A percentile compares a stretch with the other conserved stretches of the same genome.
These are phyloP conservation scores for Amyelois transitella DNA, from an alignment of 1,140 invertebrate genomes.

Conservation along the genomic window DNA sequence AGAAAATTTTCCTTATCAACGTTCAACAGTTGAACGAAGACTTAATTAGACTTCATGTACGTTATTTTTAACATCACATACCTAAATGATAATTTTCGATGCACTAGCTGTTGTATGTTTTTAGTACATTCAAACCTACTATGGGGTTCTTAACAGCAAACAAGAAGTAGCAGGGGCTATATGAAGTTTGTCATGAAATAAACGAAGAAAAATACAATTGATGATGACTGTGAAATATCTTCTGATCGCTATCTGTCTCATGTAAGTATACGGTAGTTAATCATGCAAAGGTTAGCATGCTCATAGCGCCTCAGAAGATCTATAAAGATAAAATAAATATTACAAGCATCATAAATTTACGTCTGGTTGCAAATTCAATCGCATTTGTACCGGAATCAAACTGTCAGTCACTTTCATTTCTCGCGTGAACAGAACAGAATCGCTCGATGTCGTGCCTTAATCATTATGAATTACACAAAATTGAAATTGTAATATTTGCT, in stretches of 20 bases:
- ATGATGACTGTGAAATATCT: not conserved
- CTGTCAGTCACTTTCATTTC: constrained; percentile 57
- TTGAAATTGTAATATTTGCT: constrained; percentile 10
- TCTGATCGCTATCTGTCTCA: not conserved
- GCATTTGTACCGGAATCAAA: constrained; percentile 11
- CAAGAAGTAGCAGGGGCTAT: no score
- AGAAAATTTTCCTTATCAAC: no score
- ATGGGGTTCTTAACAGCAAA: no score
- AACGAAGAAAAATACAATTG: not conserved
- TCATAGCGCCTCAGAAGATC: not conserved
- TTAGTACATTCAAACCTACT: no score
- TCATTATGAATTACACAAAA: constrained; percentile 26
- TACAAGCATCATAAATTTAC: not conserved
- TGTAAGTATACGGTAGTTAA: not conserved
- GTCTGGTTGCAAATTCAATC: not conserved
- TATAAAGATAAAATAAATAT: not conserved
- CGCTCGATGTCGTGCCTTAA: constrained; percentile 30
- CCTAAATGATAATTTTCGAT: no score
- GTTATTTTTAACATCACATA: no score
- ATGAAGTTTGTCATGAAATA: no score
- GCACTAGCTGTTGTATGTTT: no score
- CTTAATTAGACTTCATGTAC: no score
- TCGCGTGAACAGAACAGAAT: constrained; percentile 52
- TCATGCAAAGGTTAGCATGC: not conserved
- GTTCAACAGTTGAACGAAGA: no score